Conservation (phyloP, 2,797 vertebrate genomes). For the Lophius americanus region DNA sequence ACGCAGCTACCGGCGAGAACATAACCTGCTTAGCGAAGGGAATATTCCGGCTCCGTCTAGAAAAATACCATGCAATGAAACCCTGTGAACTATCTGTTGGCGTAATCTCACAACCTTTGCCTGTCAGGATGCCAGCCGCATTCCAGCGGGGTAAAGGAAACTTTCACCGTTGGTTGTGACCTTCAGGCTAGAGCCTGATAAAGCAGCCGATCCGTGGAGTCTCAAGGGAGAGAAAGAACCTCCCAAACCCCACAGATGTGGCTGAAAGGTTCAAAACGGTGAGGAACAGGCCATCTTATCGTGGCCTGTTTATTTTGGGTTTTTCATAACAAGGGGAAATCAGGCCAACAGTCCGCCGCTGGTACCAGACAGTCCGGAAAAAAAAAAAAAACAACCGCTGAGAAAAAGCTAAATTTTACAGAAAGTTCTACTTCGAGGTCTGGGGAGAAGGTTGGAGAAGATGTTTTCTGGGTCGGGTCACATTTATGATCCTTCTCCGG, state of each 20-base stretch:
- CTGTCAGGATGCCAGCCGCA: slow-evolving; percentile 18
- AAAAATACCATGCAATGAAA: no score
- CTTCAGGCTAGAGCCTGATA: slow-evolving; percentile 57
- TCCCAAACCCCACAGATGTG: slow-evolving; percentile 9
- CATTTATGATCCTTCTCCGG: no score
- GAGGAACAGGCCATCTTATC: neutral
- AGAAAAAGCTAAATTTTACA: slow-evolving; percentile 54
- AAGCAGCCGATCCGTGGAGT: slow-evolving; percentile 33
- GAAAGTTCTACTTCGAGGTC: neutral
- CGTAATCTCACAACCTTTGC: slow-evolving; percentile 4
- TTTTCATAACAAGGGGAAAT: slow-evolving; percentile 59
- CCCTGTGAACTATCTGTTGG: neutral
- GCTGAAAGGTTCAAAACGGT: neutral
- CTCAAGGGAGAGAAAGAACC: slow-evolving; percentile 38
- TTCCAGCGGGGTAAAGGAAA: slow-evolving; percentile 44
- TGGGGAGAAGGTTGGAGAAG: neutral
- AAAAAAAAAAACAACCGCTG: slow-evolving; percentile 48
- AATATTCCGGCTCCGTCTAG: no score
- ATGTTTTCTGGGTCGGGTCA: slow-evolving; percentile 18
- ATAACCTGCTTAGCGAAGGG: no score
- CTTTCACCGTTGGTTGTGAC: slow-evolving; percentile 39
- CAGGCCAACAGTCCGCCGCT: slow-evolving; percentile 10
- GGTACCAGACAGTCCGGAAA: neutral
- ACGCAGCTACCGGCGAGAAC: no score
- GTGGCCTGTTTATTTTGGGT: slow-evolving; percentile 49